A percentile compares a stretch with the other conserved stretches of the same genome.
phyloP scores from a whole-genome alignment of 2,797 vertebrate species.

The Perodicticus potto region DNA sequence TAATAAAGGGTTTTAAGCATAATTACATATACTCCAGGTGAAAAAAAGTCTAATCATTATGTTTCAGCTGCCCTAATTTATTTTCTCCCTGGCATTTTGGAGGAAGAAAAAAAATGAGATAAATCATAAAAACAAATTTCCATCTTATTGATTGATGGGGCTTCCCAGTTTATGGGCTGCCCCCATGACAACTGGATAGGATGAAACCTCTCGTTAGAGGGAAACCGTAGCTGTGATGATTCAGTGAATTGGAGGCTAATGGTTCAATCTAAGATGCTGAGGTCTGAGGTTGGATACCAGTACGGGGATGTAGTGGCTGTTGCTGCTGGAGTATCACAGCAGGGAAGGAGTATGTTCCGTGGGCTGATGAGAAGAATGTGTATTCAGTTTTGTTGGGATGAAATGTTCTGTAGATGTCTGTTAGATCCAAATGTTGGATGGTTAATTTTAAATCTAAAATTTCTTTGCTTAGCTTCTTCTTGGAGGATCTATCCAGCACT shows the following conservation, averaged over 20 bases:
- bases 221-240: neutral
- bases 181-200: neutral
- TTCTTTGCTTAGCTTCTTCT: too few relatives aligned
- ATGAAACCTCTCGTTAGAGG: neutral
- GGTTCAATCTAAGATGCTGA: neutral
- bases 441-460: too few relatives aligned
- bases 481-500: too few relatives aligned
- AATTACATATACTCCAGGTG: slow-evolving; percentile 24
- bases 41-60: slow-evolving; percentile 25
- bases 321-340: neutral
- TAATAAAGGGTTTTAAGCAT: slow-evolving; percentile 44
- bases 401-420: too few relatives aligned
- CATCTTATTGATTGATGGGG: neutral
- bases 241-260: slow-evolving; percentile 27
- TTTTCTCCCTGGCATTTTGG: slow-evolving; percentile 41
- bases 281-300: neutral
- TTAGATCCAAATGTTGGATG: too few relatives aligned
- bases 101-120: slow-evolving; percentile 38
- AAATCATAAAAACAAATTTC: slow-evolving; percentile 38
- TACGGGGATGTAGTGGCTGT: neutral
- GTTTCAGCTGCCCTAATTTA: slow-evolving; percentile 37
- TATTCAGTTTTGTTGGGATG: too few relatives aligned
- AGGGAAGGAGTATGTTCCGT: too few relatives aligned
- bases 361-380: too few relatives aligned
- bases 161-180: slow-evolving; percentile 11